phyloP scores from a whole-genome alignment of 2,113 vertebrate species.

The Amphiprion ocellaris region DNA sequence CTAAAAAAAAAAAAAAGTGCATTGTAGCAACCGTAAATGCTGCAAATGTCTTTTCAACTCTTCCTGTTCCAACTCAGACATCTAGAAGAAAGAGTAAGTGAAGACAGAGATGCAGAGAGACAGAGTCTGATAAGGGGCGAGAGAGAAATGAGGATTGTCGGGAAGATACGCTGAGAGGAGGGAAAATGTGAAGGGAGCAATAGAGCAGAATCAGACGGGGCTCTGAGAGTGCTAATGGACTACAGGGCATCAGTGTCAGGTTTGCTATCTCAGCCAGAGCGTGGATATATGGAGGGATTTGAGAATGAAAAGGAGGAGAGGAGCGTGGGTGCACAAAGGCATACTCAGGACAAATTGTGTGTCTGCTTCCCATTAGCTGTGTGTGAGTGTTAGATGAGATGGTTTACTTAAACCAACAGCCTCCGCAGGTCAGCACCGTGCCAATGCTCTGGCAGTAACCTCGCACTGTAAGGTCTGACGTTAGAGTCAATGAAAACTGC shows the following conservation, averaged over 20 bases:
- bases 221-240: slow-evolving; percentile 76
- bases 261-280: slow-evolving; percentile 68
- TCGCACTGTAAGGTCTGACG: slow-evolving; percentile 19
- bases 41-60: slow-evolving; percentile 11
- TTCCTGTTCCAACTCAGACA: slow-evolving; percentile 17
- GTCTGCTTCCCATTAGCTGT: slow-evolving; percentile 77
- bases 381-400: slow-evolving; percentile 67
- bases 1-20: background rate
- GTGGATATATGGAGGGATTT: slow-evolving; percentile 68
- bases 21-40: background rate
- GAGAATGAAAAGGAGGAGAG: slow-evolving; percentile 66
- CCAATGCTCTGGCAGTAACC: slow-evolving; percentile 49
- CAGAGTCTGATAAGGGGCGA: slow-evolving; percentile 40
- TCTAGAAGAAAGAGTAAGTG: slow-evolving; percentile 4
- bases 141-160: slow-evolving; percentile 54
- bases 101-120: slow-evolving; percentile 25
- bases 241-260: slow-evolving; percentile 81
- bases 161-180: slow-evolving; percentile 62
- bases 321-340: slow-evolving; percentile 61
- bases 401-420: slow-evolving; percentile 67
- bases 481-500: slow-evolving; percentile 51
- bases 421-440: slow-evolving; percentile 43
- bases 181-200: slow-evolving; percentile 67
- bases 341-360: slow-evolving; percentile 66
- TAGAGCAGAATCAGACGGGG: slow-evolving; percentile 45